Evolutionary conservation across 2,888 invertebrate genomes (phyloP), one percentile per base, ranked within the genome.

Genomic region (Rhingia rostrata): DNA sequence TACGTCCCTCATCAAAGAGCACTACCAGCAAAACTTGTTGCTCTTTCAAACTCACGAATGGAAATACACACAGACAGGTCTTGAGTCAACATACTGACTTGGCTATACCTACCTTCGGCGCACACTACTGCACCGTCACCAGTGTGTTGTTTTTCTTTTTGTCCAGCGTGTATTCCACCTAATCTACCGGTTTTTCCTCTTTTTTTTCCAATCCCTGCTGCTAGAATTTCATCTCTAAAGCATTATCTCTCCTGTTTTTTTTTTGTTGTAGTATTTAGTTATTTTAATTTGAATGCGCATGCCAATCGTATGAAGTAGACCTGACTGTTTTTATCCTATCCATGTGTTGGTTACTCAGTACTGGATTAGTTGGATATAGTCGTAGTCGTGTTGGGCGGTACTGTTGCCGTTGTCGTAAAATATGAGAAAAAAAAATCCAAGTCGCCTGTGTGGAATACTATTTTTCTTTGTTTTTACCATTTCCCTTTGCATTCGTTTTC

Each of bases 141-240:
- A 63, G 41, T 77, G 47, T 39, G 22, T 22, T 22, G 22, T 80
- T 61, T 80, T 53, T 67, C 14, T 64, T 39, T 39, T 54, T 37
- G 56, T 47, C 2, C 54, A 49, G 35, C 41, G 33, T 61, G 53
- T 80, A 47, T 64, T 67, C 67, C 67, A 83, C 83, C 56, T 14
- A 84, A 74, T 78, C 80, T 84, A 84, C 84, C 84, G 84, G 84
- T 84, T 84, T 84, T 84, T 75, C 84, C 53, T 75, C 84, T 80
- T 84, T 79, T 77, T n/a, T 84, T 47, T 43, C 51, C 69, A 39
- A 53, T 79, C 61, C 54, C 74, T 74, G 67, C 41, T 74, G 70
- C 67, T 79, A 74, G 80, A 84, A 80, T 74, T 70, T 78, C 79
- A 79, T 67, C 33, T 67, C 33, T 41, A 66, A 47, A 63, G 54